These are phyloP conservation scores for Turdus rufiventris DNA, from an alignment of 2,113 vertebrate genomes.

Conservation along the genomic window DNA sequence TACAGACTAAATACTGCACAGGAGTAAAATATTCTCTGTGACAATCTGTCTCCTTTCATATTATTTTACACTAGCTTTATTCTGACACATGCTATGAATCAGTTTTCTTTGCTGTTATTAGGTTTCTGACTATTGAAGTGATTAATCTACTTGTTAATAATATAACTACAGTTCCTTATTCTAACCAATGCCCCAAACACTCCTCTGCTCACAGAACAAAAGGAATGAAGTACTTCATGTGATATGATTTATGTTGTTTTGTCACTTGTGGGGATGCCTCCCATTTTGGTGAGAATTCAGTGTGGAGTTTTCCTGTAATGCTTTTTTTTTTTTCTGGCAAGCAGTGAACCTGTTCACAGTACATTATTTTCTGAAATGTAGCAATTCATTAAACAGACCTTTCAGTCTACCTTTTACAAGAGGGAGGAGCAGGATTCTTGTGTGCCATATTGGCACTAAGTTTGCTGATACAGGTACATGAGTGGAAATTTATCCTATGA, in stretches of 20 bases:
- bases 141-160: conserved; percentile 32
- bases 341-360: background rate
- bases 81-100: background rate
- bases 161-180: background rate
- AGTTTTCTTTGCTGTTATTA: background rate
- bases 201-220: background rate
- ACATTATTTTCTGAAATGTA: background rate
- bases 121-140: background rate
- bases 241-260: background rate
- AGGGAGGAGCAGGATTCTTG: background rate
- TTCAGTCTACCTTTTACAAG: background rate
- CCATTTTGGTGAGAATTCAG: background rate
- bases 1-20: background rate
- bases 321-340: background rate
- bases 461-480: background rate
- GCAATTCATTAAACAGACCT: background rate
- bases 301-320: background rate
- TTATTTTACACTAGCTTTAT: background rate
- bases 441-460: background rate
- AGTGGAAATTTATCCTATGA: background rate
- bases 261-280: background rate
- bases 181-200: background rate
- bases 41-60: background rate
- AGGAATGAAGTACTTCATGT: background rate
- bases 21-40: background rate